A percentile compares a stretch with the other conserved stretches of the same genome.
Evolutionary conservation across 2,797 vertebrate genomes (phyloP).

Genomic region (Megalops cyprinoides): DNA sequence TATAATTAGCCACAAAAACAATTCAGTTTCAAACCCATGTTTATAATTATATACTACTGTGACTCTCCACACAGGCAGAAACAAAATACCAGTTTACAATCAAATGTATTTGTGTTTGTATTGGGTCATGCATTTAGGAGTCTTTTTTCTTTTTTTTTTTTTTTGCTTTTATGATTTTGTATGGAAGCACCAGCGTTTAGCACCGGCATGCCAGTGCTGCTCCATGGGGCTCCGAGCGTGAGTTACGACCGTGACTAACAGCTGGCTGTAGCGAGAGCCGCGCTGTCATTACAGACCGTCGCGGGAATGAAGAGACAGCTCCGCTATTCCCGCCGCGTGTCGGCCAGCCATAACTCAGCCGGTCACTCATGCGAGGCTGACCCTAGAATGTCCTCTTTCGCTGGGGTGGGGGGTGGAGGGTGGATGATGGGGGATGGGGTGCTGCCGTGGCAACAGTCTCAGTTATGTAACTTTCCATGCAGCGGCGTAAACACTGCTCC

Average conservation of each 20-base stretch:
- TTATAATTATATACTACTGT: too few relatives aligned
- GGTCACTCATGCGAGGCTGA: slow-evolving; percentile 39
- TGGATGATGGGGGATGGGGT: slow-evolving; percentile 44
- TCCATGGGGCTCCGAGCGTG: not conserved
- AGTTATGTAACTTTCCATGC: slow-evolving; percentile 71
- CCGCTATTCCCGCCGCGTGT: slow-evolving; percentile 43
- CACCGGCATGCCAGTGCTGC: not conserved
- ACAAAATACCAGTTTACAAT: not conserved
- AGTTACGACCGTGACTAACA: not conserved
- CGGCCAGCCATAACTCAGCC: slow-evolving; percentile 40
- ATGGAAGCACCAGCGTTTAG: not conserved
- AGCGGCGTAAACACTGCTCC: slow-evolving; percentile 65
- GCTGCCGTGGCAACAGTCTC: slow-evolving; percentile 66
- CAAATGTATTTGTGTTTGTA: not conserved
- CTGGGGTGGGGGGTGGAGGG: not conserved
- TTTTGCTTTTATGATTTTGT: not conserved
- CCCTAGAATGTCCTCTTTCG: slow-evolving; percentile 41
- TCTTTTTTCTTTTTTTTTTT: too few relatives aligned
- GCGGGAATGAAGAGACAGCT: slow-evolving; percentile 27
- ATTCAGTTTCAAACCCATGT: not conserved
- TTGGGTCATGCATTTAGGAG: too few relatives aligned
- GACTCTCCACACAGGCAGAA: too few relatives aligned
- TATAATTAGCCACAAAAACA: too few relatives aligned
- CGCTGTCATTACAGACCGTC: slow-evolving; percentile 7
- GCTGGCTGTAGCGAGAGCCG: not conserved